These are phyloP conservation scores for Allygus modestus DNA, from an alignment of 2,888 invertebrate species.

Conservation along the genomic window DNA sequence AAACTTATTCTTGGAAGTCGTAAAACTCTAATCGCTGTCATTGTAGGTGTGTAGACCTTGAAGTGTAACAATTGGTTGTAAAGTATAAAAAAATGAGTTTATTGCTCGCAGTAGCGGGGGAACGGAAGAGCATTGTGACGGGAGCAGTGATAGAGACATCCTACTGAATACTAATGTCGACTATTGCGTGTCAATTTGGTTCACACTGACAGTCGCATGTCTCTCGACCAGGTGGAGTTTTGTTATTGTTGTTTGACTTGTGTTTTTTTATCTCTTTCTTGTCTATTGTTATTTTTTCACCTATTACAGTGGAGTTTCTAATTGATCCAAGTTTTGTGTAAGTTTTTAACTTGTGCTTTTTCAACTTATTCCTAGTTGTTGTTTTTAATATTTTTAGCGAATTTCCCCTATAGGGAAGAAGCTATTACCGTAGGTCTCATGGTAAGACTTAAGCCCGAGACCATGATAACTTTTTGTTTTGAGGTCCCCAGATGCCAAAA, in stretches of 20 bases:
- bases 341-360: neutral
- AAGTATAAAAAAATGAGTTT: neutral
- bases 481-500: no score
- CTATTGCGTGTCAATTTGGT: conserved; percentile 32
- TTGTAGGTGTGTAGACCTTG: neutral
- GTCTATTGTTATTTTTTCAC: neutral
- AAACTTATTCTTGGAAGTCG: conserved; percentile 10
- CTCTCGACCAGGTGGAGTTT: neutral
- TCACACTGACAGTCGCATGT: neutral
- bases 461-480: no score
- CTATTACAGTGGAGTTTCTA: neutral
- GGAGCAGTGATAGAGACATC: conserved; percentile 11
- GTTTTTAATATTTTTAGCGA: no score
- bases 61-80: conserved; percentile 24
- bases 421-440: no score
- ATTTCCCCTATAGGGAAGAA: no score
- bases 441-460: no score
- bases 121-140: neutral
- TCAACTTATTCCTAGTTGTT: no score
- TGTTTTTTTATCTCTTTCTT: neutral
- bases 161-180: neutral
- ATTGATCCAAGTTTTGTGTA: neutral
- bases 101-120: neutral
- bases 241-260: neutral
- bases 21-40: neutral